Percentiles rank a stretch among this genome's conserved stretches.
Conservation (phyloP, 2,888 invertebrate genomes). For the Sarcophaga subvicina region DNA sequence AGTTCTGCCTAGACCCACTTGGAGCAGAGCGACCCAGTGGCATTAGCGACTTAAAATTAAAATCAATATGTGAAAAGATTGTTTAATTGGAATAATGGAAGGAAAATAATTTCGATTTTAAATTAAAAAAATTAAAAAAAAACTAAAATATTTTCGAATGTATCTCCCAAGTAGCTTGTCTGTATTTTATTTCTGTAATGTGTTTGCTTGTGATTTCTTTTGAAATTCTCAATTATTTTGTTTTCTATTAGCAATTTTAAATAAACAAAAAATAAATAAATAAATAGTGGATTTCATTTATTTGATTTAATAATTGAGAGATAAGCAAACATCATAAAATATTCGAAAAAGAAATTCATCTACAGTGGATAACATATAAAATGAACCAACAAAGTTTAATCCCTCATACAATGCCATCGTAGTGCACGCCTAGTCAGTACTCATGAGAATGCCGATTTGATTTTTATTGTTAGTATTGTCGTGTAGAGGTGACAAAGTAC, state of each 20-base stretch:
- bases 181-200: too few relatives aligned
- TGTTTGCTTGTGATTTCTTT: not conserved
- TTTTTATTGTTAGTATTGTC: too few relatives aligned
- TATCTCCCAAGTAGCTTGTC: too few relatives aligned
- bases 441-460: too few relatives aligned
- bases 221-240: not conserved
- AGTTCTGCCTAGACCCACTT: constrained; percentile 43
- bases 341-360: not conserved
- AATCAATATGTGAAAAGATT: not conserved
- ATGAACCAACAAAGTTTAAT: not conserved
- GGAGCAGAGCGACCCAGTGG: constrained; percentile 39
- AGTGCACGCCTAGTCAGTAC: too few relatives aligned
- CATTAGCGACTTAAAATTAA: constrained; percentile 21
- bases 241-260: not conserved
- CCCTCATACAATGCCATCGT: too few relatives aligned
- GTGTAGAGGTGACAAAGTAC: too few relatives aligned
- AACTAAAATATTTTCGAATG: too few relatives aligned
- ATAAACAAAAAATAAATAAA: not conserved
- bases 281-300: constrained; percentile 10
- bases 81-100: too few relatives aligned
- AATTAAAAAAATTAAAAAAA: too few relatives aligned
- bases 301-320: constrained; percentile 1
- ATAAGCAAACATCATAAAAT: not conserved
- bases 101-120: too few relatives aligned
- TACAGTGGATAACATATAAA: not conserved